Evolutionary conservation across 2,113 vertebrate species (phyloP).

Genomic region (Leptodactylus fuscus): DNA sequence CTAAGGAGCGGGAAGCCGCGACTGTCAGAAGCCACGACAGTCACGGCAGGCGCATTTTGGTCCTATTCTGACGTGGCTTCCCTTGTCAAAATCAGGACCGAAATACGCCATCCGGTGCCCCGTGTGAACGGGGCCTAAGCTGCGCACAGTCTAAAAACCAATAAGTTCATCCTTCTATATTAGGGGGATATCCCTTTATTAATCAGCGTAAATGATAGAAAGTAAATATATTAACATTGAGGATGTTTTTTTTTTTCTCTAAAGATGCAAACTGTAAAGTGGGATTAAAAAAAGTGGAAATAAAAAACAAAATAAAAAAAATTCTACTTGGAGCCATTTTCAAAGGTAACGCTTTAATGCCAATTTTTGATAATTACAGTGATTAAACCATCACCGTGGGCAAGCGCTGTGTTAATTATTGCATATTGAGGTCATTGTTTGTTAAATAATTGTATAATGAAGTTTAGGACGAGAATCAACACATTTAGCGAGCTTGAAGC

Average conservation of each 20-base stretch:
- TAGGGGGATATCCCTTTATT: constrained; percentile 10
- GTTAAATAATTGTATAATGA: constrained; percentile 63
- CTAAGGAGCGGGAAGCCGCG: too few relatives aligned
- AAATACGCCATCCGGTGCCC: too few relatives aligned
- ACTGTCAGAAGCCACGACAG: too few relatives aligned
- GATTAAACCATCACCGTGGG: constrained; percentile 69
- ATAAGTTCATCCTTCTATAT: too few relatives aligned
- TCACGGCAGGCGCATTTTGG: too few relatives aligned
- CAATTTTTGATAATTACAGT: constrained; percentile 72
- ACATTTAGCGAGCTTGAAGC: constrained; percentile 57
- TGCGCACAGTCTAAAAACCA: too few relatives aligned
- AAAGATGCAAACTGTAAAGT: constrained; percentile 17
- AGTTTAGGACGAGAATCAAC: constrained; percentile 58
- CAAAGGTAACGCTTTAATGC: constrained; percentile 66
- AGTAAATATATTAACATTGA: constrained; percentile 8
- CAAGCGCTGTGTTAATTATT: constrained; percentile 66
- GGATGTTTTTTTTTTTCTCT: constrained; percentile 53
- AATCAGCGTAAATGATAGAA: too few relatives aligned
- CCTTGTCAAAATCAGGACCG: too few relatives aligned
- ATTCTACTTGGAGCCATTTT: constrained; percentile 63
- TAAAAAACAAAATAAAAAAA: constrained; percentile 61
- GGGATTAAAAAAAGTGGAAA: constrained; percentile 43
- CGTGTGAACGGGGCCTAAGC: too few relatives aligned
- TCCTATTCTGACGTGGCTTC: too few relatives aligned
- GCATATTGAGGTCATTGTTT: constrained; percentile 70